Evolutionary conservation across 2,888 invertebrate genomes (phyloP), one percentile per base, ranked within the genome.

Genomic region (Caenorhabditis zanzibari): DNA sequence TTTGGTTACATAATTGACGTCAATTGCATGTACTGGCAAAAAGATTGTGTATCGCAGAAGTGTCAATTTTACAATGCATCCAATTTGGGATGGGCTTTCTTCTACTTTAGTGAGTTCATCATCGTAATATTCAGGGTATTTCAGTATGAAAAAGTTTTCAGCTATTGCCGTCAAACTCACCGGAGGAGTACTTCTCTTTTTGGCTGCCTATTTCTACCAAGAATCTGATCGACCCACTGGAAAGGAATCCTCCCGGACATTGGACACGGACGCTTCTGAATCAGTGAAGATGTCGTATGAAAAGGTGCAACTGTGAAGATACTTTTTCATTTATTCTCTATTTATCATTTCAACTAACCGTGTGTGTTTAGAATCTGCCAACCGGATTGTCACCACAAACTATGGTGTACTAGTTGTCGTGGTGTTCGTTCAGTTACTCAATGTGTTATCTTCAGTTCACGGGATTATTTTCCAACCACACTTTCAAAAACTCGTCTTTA

Each of bases 1-100:
- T 88, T 88, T 49, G 88, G 88, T 2, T 79, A 80, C 72, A 74
- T 87, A 12, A 87, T 88, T 26, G 88, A 88, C 52, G 80, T 68
- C 7, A 86, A 87, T 16, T 88, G 88, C 56, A 38, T 83, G 41
- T 80, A 83, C 38, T 86, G 86, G 87, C 85, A 81, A 28, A 76
- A 68, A 24, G 82, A 84, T 26, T 88, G 88, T 80, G 80, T 77
- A 16, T 77, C 74, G 2, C 61, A 79, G n/a, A 88, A 87, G 41
- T 88, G 88, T 54, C 83, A 86, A 32, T 80, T 82, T 35, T 88
- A 88, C 54, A 82, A 87, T 59, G 80, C 88, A 2, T 75, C 80
- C 12, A 71, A 79, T 16, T 74, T 88, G 12, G 85, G 86, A 19
- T 73, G 74, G 49, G 81, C 84, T n/a, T 81, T 85, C 24, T 88